Evolutionary conservation across 2,888 invertebrate species (phyloP), one percentile per base, ranked within the genome.

Genomic region (Temnothorax rugatulus): DNA sequence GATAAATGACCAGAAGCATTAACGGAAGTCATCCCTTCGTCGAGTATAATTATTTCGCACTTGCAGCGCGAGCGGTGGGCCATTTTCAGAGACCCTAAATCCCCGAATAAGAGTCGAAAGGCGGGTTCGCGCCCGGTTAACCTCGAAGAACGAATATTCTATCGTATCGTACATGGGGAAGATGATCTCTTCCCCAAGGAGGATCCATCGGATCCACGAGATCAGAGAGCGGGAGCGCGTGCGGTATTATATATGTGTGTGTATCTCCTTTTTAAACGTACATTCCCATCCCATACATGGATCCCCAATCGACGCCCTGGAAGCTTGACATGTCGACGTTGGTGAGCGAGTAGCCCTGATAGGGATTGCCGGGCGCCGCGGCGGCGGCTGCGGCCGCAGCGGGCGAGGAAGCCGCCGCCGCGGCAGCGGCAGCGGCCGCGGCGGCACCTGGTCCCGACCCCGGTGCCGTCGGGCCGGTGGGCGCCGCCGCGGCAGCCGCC

Each of bases 251-350:
- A 21, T 50, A 5, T 8, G 52, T 44, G 41, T 41, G 4, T 44
- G 38, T 38, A 13, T 61, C 29, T 44, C 71, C 34, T n/a, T 13
- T 57, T 96, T 97, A 97, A 95, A 98, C 98, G 96, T 98, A 98
- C 98, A 98, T 98, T 95, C 98, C 98, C 96, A 98, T 97, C 93
- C 98, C 98, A 95, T 98, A 98, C 97, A 98, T 97, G 92, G 97
- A 97, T 93, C 97, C 97, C 98, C 98, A 98, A 95, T 98, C 98
- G 91, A 98, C 97, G 85, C 98, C 97, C 95, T 98, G 98, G 96
- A 98, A 98, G 94, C 98, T 97, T 86, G 98, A 97, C 98, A 98
- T 98, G 95, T 98, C 98, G 87, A 98, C 98, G 94, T 98, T 98
- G 94, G 98, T 97, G 90, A 98, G 96, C 91, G 97, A 97, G 95